Base-by-base conservation (phyloP, 2,797 vertebrate species). In the Sorex maritimensis region DNA sequence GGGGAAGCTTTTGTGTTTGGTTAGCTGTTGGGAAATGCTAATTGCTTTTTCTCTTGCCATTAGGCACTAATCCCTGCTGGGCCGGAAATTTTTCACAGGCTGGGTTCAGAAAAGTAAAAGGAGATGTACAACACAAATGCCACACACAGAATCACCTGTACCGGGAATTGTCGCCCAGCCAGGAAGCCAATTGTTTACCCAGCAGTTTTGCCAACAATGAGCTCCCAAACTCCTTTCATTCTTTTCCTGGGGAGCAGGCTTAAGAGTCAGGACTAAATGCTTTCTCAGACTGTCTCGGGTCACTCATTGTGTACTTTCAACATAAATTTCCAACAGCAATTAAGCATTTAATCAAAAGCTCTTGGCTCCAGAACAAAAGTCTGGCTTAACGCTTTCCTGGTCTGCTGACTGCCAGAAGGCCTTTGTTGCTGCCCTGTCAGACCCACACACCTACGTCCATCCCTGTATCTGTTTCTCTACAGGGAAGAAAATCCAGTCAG, bases 21-120 rank as follows among this genome's bases (percentile, higher is more conserved):
- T 90, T 93, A 85, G 87, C 84, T 92, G 75, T 94, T 86, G 90
- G 90, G 86, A 96, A 94, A 90, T 95, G 88, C 92, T 97, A 95
- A 96, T 95, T 95, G 91, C 79, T 95, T 93, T 88, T 93, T 87
- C 93, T 88, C 79, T 95, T 68, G 89, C 93, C 84, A 88, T 85
- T 92, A 90, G 87, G 75, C 86, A 41, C 38, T 91, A 26, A 88
- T 19, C 17, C 94, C 81, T 1, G 19, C 86, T 93, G 91, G 6
- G 75, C 78, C 1, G n/a, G 91, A 94, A 75, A 91, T 89, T 68
- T 92, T 71, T 63, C 75, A 0, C 88, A 88, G 69, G 49, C 61
- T 46, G 67, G 61, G 63, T 78, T 86, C 93, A 75, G 67, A 69
- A 93, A 95, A 90, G 92, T 95, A 82, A 95, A 84, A 55, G 72